phyloP scores from a whole-genome alignment of 2,113 vertebrate species.

The Eonycteris spelaea region DNA sequence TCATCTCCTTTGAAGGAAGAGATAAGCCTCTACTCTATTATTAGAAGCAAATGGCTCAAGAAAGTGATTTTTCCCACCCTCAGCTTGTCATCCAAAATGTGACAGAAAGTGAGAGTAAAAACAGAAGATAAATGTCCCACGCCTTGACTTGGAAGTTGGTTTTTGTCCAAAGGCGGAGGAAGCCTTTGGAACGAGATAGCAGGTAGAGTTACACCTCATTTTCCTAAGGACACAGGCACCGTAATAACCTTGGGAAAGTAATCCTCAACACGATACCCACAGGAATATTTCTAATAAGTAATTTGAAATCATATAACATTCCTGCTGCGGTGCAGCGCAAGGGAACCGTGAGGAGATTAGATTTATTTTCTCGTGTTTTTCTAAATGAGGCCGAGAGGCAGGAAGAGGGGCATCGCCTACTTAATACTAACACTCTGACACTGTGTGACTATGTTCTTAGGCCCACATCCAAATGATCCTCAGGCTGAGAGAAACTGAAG shows the following conservation, averaged over 20 bases:
- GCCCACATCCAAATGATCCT: constrained; percentile 40
- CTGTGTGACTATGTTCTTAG: constrained; percentile 59
- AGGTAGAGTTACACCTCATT: constrained; percentile 48
- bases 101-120: not conserved
- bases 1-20: not conserved
- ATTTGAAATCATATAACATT: constrained; percentile 58
- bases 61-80: not conserved
- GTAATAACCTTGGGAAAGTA: constrained; percentile 50
- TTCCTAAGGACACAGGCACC: constrained; percentile 38
- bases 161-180: constrained; percentile 30
- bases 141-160: not conserved
- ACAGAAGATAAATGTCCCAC: not conserved
- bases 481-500: constrained; percentile 30
- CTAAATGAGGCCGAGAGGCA: constrained; percentile 43
- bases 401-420: constrained; percentile 27
- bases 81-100: not conserved
- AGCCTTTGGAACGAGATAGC: not conserved
- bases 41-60: constrained; percentile 12
- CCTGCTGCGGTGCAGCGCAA: not conserved
- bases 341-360: constrained; percentile 51
- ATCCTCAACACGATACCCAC: constrained; percentile 36
- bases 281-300: constrained; percentile 60
- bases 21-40: not conserved
- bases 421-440: constrained; percentile 60
- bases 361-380: constrained; percentile 61